phyloP scores from a whole-genome alignment of 2,797 vertebrate species.

The Coilia nasus region DNA sequence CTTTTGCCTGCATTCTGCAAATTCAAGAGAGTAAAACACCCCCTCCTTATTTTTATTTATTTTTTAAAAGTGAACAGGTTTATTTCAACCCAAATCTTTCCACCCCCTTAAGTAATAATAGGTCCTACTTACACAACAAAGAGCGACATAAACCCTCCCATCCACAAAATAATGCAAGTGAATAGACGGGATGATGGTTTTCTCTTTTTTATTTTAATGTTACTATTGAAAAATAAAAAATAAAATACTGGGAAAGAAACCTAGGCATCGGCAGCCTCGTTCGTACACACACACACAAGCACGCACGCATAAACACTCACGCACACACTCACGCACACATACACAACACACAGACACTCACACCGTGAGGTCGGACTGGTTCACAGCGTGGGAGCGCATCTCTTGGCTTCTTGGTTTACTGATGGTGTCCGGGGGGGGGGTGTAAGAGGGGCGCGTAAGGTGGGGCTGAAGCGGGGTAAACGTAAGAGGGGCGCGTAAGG shows the following conservation, averaged over 20 bases:
- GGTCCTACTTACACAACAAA: neutral
- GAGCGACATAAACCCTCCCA: neutral
- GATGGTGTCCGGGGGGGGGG: conserved; percentile 16
- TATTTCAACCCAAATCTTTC: neutral
- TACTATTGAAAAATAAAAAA: conserved; percentile 58
- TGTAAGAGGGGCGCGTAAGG: neutral
- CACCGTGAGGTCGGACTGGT: conserved; percentile 35
- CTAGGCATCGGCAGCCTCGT: conserved; percentile 43
- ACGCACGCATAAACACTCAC: neutral
- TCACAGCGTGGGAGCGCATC: conserved; percentile 31
- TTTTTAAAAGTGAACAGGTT: neutral
- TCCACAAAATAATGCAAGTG: neutral
- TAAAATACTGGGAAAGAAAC: conserved; percentile 57
- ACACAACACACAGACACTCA: conserved; percentile 42
- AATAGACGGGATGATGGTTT: conserved; percentile 11
- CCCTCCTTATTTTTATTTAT: too few species aligned
- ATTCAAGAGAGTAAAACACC: too few species aligned
- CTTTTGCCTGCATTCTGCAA: too few species aligned
- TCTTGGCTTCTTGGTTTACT: conserved; percentile 39
- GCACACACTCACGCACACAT: neutral
- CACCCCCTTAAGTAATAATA: too few species aligned
- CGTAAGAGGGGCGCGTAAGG: neutral
- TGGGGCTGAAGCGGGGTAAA: neutral
- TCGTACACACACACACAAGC: conserved; percentile 29
- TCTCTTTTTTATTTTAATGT: conserved; percentile 54